These are phyloP conservation scores for Falcaria lacertinaria DNA, from an alignment of 2,888 invertebrate genomes.

Conservation along the genomic window DNA sequence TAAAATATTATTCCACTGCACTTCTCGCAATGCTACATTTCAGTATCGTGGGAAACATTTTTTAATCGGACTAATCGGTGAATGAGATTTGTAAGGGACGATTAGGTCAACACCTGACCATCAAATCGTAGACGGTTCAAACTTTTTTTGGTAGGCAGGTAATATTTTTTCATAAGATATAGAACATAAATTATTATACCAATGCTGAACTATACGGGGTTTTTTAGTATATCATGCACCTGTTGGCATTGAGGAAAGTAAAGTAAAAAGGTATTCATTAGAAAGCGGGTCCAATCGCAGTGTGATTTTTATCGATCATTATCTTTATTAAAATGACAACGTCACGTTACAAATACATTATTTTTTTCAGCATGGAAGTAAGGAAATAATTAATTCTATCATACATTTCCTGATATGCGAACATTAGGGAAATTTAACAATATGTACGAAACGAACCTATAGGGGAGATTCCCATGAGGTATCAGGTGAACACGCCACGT, in stretches of 20 bases:
- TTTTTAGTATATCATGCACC: slow-evolving; percentile 20
- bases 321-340: no score
- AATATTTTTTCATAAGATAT: slow-evolving; percentile 37
- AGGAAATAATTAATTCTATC: no score
- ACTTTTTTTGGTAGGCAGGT: slow-evolving; percentile 58
- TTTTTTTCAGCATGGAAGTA: no score
- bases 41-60: slow-evolving; percentile 64
- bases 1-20: no score
- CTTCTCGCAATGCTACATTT: no score
- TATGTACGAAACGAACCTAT: not conserved
- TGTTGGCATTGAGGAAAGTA: slow-evolving; percentile 24
- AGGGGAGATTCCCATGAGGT: slow-evolving; percentile 26
- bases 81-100: slow-evolving; percentile 33
- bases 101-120: slow-evolving; percentile 62
- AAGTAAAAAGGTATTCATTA: slow-evolving; percentile 17
- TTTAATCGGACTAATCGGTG: slow-evolving; percentile 30
- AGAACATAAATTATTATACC: slow-evolving; percentile 8
- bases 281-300: slow-evolving; percentile 30
- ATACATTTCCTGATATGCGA: no score
- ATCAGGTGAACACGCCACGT: slow-evolving; percentile 52
- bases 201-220: slow-evolving; percentile 12
- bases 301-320: slow-evolving; percentile 14
- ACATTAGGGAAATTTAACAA: not conserved
- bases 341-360: no score
- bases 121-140: slow-evolving; percentile 30